These are phyloP conservation scores for Caenorhabditis drosophilae DNA, from an alignment of 2,888 invertebrate species.

Conservation along the genomic window DNA sequence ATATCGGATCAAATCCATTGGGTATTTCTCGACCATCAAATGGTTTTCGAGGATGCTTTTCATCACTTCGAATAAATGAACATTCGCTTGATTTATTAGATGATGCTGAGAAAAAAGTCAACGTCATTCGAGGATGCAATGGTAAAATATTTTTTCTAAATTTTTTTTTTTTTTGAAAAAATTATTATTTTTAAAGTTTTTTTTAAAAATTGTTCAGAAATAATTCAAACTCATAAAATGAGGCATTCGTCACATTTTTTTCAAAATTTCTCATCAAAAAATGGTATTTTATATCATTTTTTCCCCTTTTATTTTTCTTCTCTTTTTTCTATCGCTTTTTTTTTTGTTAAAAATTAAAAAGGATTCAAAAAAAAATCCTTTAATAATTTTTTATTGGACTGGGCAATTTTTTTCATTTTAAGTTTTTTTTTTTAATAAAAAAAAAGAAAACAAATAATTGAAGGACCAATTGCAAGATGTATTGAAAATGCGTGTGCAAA, in stretches of 20 bases:
- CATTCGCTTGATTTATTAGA: constrained; percentile 47
- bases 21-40: constrained; percentile 26
- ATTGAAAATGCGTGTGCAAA: constrained; percentile 50
- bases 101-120: constrained; percentile 41
- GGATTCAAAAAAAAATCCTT: too few relatives aligned
- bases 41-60: constrained; percentile 53
- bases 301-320: background rate
- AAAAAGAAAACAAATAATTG: too few relatives aligned
- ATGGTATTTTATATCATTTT: too few relatives aligned
- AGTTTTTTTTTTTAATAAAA: constrained; percentile 11
- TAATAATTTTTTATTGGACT: constrained; percentile 10
- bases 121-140: constrained; percentile 46
- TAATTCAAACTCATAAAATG: background rate
- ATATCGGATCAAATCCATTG: constrained; percentile 26
- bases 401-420: constrained; percentile 7
- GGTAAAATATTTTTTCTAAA: constrained; percentile 32
- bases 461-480: constrained; percentile 54
- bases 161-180: background rate
- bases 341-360: too few relatives aligned
- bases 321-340: constrained; percentile 2
- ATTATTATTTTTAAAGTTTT: background rate
- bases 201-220: background rate
- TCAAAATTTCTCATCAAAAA: too few relatives aligned
- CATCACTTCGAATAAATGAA: constrained; percentile 48
- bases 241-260: background rate